phyloP scores from a whole-genome alignment of 2,113 vertebrate species.

The Anguilla japonica region DNA sequence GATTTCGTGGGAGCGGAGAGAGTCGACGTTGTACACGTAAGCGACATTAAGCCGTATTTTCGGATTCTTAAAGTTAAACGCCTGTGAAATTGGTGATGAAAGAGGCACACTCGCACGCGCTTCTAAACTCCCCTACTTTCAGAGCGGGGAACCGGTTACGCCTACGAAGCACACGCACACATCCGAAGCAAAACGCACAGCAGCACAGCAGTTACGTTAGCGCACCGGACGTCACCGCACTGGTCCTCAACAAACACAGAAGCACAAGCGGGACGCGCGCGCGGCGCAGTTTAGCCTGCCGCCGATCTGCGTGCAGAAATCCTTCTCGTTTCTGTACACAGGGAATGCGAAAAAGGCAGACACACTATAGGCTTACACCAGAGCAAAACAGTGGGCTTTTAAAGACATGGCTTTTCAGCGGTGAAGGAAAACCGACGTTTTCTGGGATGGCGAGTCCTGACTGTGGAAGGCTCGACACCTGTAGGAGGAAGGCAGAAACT shows the following conservation, averaged over 20 bases:
- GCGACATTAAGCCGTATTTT: background rate
- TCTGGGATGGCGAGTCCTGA: background rate
- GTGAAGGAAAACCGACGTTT: background rate
- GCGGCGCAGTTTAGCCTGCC: background rate
- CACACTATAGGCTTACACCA: background rate
- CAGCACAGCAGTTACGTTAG: background rate
- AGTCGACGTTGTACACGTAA: background rate
- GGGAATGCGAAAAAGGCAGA: conserved; percentile 15
- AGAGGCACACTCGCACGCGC: background rate
- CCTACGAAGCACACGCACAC: background rate
- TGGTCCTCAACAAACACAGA: background rate
- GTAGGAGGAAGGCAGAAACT: background rate
- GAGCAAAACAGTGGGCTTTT: background rate
- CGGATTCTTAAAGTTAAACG: background rate
- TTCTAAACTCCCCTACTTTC: background rate
- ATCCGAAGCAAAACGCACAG: background rate
- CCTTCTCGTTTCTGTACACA: conserved; percentile 21
- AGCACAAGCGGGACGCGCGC: background rate
- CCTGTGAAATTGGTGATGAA: background rate
- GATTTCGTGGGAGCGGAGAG: background rate
- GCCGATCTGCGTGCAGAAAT: background rate
- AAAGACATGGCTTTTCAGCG: background rate
- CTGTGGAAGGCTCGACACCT: background rate
- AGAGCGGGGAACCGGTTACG: background rate
- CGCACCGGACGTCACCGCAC: background rate